Base-by-base conservation (phyloP, 2,888 invertebrate genomes). In the Athalia circularis region DNA sequence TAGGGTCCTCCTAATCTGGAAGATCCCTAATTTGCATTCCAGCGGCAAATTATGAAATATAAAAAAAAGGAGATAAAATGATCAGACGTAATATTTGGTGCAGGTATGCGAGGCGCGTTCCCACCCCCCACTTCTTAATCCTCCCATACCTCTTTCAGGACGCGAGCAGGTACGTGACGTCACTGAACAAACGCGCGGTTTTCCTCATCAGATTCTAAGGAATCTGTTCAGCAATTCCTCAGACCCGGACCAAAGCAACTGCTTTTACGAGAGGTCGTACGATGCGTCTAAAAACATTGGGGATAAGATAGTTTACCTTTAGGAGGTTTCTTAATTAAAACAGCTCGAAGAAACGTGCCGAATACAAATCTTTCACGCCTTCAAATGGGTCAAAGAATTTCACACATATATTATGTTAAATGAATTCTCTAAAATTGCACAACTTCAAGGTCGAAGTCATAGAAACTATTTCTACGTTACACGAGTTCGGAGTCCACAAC, bases 101-200 rank as follows among this genome's bases (percentile, higher is more conserved):
- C 29, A 75, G 64, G 75, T 75, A 75, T 72, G 72, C 15, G 59
- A 72, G 47, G 59, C 72, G 47, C 72, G 45, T 72, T 72, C 59
- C 72, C 7, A 45, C 47, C 43, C 13, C 72, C 57, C 72, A 13
- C 59, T 59, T 59, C 47, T 72, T 72, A 45, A 7, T 47, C 52
- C 15, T 72, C 52, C 54, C 68, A 68, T 72, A 47, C 47, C 59
- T 13, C 47, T 47, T 43, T 57, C 72, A 57, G 72, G 72, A 72
- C 59, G 29, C 59, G 47, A 45, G 50, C 75, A 75, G 75, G 75
- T 75, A 75, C 15, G 61, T 75, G 75, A 75, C 75, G 75, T 75
- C 75, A 75, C 62, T 75, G 50, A 52, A 43, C 52, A 75, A 57
- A 52, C 75, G 64, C 75, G 62, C 64, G 48, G 75, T 75, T 75